A percentile compares a stretch with the other conserved stretches of the same genome.
These are phyloP conservation scores for Cryptotis parvus DNA, from an alignment of 2,113 vertebrate genomes.

Conservation along the genomic window DNA sequence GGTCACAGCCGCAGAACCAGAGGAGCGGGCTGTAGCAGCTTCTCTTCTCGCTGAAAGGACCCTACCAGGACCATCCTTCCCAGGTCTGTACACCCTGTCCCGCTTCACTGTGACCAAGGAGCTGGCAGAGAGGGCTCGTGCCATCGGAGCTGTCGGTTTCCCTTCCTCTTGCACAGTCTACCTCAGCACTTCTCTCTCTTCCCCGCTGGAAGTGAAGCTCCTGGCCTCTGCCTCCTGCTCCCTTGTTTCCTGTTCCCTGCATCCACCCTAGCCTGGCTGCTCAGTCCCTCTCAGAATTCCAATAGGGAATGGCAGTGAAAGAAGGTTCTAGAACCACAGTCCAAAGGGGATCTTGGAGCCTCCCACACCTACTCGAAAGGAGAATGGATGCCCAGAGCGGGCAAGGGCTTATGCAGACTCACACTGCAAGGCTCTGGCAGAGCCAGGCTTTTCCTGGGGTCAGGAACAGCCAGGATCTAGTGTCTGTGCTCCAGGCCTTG, in stretches of 20 bases:
- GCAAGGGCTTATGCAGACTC: neutral
- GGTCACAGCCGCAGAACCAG: neutral
- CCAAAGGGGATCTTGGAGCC: neutral
- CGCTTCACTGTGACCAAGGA: neutral
- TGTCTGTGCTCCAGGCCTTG: neutral
- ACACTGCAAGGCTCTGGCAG: neutral
- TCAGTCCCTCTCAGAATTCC: constrained; percentile 4
- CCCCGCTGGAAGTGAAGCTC: neutral
- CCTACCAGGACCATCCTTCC: neutral
- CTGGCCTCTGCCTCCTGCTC: neutral
- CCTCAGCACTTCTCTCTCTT: constrained; percentile 71
- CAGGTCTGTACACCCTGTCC: constrained; percentile 4
- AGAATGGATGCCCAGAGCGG: neutral
- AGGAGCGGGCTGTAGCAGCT: neutral
- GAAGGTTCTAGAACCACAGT: neutral
- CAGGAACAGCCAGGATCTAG: constrained; percentile 11
- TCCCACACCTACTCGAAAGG: neutral
- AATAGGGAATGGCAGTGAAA: neutral
- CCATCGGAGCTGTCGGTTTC: constrained; percentile 11
- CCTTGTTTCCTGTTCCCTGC: neutral
- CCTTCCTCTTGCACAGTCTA: constrained; percentile 75
- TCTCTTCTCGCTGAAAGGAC: constrained; percentile 1
- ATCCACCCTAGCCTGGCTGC: neutral
- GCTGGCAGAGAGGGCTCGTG: neutral
- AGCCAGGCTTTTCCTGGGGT: neutral